Conservation (phyloP, 2,113 vertebrate genomes). For the Poeciliopsis occidentalis region DNA sequence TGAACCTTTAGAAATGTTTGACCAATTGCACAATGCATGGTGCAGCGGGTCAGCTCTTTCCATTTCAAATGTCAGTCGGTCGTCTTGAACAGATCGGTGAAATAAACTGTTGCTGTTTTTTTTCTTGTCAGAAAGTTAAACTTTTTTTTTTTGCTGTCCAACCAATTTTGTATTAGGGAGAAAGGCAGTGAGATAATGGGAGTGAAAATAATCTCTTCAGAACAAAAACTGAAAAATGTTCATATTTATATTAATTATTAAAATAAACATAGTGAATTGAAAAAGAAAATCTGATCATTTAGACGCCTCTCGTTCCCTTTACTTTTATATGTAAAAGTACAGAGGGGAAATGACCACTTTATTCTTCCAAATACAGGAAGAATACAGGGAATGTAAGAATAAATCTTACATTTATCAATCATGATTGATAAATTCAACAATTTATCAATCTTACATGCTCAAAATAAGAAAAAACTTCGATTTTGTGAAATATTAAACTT, state of each 20-base stretch:
- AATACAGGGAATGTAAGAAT: too few species aligned
- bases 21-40: conserved; percentile 50
- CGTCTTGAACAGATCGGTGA: neutral
- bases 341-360: neutral
- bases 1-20: conserved; percentile 70
- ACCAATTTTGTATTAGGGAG: too few species aligned
- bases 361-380: neutral
- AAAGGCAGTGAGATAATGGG: too few species aligned
- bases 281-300: too few species aligned
- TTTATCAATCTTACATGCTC: neutral
- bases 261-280: too few species aligned
- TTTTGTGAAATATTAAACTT: neutral
- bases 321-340: too few species aligned
- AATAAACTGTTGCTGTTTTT: neutral
- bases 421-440: neutral
- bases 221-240: too few species aligned
- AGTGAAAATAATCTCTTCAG: too few species aligned
- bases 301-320: too few species aligned
- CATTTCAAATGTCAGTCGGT: conserved; percentile 41
- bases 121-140: neutral
- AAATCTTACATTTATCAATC: too few species aligned
- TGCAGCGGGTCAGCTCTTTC: conserved; percentile 28
- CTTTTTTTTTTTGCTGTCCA: neutral
- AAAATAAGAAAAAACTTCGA: neutral
- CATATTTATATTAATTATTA: too few species aligned